Conservation (phyloP, 2,888 invertebrate species). For the Phyto melanocephala region DNA sequence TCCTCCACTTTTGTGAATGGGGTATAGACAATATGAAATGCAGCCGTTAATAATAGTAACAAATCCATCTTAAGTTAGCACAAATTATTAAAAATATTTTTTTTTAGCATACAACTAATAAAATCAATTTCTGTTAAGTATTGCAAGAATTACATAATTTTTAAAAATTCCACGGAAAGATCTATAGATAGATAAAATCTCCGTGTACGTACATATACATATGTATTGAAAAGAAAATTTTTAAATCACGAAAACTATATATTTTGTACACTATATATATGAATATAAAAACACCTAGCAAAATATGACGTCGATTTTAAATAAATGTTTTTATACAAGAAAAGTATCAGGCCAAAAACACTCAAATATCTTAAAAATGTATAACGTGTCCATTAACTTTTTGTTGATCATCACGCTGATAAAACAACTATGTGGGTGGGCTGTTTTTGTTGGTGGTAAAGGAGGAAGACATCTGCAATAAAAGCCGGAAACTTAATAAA, state of each 20-base stretch:
- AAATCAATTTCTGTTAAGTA: background rate
- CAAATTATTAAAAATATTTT: background rate
- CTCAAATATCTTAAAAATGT: background rate
- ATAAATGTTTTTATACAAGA: background rate
- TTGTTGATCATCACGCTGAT: constrained; percentile 3
- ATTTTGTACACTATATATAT: constrained; percentile 36
- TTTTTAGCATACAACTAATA: no score
- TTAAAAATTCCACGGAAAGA: constrained; percentile 30
- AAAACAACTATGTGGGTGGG: constrained; percentile 35
- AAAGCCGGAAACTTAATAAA: constrained; percentile 32
- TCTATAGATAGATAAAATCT: background rate
- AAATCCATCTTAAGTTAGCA: constrained; percentile 82
- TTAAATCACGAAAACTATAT: background rate
- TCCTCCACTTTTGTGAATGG: constrained; percentile 99
- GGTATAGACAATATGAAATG: constrained; percentile 90
- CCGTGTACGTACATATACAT: background rate
- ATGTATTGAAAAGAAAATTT: background rate
- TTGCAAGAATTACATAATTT: constrained; percentile 55
- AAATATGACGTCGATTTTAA: constrained; percentile 28
- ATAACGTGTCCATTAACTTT: constrained; percentile 32
- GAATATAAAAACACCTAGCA: background rate
- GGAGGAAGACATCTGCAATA: background rate
- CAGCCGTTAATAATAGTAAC: constrained; percentile 86
- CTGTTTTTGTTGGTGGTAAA: constrained; percentile 14
- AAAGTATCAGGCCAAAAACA: background rate